Percentiles rank a stretch among this genome's conserved stretches.
Evolutionary conservation across 2,113 vertebrate species (phyloP).

Genomic region (Corythoichthys haematopterus): DNA sequence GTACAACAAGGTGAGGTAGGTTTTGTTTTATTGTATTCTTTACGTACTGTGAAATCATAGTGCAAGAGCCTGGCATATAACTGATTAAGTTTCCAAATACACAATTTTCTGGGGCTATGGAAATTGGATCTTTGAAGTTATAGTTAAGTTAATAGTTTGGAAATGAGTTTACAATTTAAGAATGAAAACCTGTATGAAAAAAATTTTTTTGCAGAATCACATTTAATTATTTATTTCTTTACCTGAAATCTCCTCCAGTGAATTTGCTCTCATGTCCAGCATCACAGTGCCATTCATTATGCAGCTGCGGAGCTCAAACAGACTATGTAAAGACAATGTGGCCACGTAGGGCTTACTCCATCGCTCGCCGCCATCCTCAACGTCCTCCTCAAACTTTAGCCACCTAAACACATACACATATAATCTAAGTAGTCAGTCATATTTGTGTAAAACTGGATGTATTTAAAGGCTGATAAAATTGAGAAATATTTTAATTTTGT

Average conservation of each 20-base stretch:
- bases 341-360: constrained; percentile 99
- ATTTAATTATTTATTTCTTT: constrained; percentile 5
- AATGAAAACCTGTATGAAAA: no score
- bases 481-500: background rate
- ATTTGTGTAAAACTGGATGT: background rate
- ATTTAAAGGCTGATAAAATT: background rate
- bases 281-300: constrained; percentile 95
- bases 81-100: no score
- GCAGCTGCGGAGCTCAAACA: constrained; percentile 96
- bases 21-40: background rate
- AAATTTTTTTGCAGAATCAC: background rate
- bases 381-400: constrained; percentile 99
- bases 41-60: background rate
- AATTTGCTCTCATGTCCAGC: constrained; percentile 95
- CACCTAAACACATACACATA: constrained; percentile 71
- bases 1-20: background rate
- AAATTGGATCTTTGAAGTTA: no score
- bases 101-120: no score
- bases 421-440: background rate
- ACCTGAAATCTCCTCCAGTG: constrained; percentile 98
- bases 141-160: background rate
- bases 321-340: constrained; percentile 90
- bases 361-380: constrained; percentile 95
- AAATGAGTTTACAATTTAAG: no score
- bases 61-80: background rate